phyloP scores from a whole-genome alignment of 2,797 vertebrate genomes.

The Echiichthys vipera region DNA sequence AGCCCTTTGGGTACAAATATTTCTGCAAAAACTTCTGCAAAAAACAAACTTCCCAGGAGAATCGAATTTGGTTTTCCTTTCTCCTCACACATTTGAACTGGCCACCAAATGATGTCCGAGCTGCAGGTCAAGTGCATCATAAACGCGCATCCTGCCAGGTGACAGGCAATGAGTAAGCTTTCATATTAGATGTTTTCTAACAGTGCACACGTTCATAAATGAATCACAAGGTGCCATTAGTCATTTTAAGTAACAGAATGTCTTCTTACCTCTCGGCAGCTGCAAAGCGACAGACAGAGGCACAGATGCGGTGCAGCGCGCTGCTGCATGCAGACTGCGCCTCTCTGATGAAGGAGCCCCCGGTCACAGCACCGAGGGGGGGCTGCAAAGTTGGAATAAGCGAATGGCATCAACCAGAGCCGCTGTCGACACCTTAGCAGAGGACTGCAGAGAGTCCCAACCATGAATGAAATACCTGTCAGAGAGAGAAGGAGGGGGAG shows the following conservation, averaged over 20 bases:
- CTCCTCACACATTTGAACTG: background rate
- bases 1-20: background rate
- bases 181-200: background rate
- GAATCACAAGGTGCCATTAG: background rate
- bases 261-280: constrained; percentile 44
- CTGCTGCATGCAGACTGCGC: constrained; percentile 29
- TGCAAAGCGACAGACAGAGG: constrained; percentile 6
- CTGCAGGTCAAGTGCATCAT: background rate
- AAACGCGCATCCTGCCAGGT: background rate
- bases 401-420: background rate
- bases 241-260: no score
- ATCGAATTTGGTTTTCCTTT: background rate
- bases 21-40: background rate
- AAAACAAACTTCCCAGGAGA: background rate
- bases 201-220: background rate
- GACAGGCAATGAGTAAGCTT: no score
- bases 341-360: background rate
- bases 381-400: constrained; percentile 8
- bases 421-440: constrained; percentile 33
- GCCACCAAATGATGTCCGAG: background rate
- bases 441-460: constrained; percentile 19
- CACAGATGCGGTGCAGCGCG: background rate
- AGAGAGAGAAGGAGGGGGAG: background rate
- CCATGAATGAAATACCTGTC: constrained; percentile 40
- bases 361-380: background rate